Percentiles rank a stretch among this genome's conserved stretches.
phyloP scores from a whole-genome alignment of 35 echinoderm and acorn worm species.

The Apostichopus japonicus region DNA sequence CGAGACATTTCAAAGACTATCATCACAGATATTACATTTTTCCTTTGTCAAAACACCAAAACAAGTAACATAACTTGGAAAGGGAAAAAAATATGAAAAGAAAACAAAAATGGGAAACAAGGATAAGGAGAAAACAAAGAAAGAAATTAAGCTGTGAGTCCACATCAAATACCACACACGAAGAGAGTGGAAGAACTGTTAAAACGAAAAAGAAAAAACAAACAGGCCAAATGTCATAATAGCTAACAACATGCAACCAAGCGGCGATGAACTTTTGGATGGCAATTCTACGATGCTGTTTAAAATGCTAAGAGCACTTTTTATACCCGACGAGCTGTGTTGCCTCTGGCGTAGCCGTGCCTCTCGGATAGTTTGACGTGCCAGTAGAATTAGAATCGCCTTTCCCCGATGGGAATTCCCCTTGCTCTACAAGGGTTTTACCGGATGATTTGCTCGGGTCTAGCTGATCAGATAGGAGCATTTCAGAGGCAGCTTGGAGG shows the following conservation, averaged over 20 bases:
- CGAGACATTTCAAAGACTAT: no score
- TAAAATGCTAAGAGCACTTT: neutral
- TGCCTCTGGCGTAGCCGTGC: neutral
- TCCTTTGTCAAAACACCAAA: no score
- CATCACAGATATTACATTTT: no score
- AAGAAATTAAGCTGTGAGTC: neutral
- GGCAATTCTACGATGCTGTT: neutral
- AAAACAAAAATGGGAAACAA: neutral
- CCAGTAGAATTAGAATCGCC: neutral
- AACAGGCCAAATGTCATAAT: neutral
- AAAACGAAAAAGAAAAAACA: neutral
- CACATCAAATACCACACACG: neutral
- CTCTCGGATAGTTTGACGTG: neutral
- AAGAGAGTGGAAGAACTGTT: neutral
- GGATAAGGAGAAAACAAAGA: neutral
- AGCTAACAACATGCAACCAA: neutral
- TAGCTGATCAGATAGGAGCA: neutral
- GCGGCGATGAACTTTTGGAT: neutral
- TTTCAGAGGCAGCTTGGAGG: slow-evolving; percentile 29
- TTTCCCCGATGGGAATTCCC: slow-evolving; percentile 20
- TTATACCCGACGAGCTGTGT: slow-evolving; percentile 1
- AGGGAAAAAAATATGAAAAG: no score
- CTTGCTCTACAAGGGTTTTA: slow-evolving; percentile 10
- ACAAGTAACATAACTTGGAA: no score
- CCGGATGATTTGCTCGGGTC: neutral